Evolutionary conservation across 2,113 vertebrate species (phyloP).

Genomic region (Chaetorhynchus papuensis): DNA sequence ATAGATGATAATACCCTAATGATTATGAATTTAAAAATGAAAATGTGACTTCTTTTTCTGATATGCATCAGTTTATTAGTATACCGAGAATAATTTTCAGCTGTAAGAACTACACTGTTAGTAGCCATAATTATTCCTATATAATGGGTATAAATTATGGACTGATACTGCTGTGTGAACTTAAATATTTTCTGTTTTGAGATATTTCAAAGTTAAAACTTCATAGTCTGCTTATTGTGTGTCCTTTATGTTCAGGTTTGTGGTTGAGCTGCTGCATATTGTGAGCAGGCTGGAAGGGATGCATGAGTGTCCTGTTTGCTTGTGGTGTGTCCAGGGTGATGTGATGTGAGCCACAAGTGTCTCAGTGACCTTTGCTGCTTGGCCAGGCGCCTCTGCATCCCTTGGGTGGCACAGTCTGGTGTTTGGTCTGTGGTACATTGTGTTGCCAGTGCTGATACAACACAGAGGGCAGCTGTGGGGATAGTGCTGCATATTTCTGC

Average conservation of each 20-base stretch:
- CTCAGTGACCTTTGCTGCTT: background rate
- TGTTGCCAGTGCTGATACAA: background rate
- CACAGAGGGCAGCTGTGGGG: background rate
- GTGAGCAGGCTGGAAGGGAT: background rate
- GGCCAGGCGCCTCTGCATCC: background rate
- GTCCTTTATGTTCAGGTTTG: background rate
- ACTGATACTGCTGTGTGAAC: background rate
- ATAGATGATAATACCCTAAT: background rate
- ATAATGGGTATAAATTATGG: background rate
- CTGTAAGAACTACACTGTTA: background rate
- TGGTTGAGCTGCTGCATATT: background rate
- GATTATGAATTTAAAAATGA: background rate
- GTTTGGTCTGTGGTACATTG: background rate
- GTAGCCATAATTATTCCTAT: background rate
- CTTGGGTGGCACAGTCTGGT: background rate
- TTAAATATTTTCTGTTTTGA: background rate
- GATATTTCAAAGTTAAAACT: background rate
- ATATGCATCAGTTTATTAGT: background rate
- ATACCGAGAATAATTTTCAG: background rate
- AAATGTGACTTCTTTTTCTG: background rate
- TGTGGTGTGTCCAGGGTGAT: background rate
- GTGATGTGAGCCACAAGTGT: background rate
- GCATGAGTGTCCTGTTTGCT: background rate
- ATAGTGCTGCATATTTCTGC: background rate
- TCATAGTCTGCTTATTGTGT: background rate